Conservation (phyloP, 2,888 invertebrate genomes). For the Sinohyriopsis cumingii region DNA sequence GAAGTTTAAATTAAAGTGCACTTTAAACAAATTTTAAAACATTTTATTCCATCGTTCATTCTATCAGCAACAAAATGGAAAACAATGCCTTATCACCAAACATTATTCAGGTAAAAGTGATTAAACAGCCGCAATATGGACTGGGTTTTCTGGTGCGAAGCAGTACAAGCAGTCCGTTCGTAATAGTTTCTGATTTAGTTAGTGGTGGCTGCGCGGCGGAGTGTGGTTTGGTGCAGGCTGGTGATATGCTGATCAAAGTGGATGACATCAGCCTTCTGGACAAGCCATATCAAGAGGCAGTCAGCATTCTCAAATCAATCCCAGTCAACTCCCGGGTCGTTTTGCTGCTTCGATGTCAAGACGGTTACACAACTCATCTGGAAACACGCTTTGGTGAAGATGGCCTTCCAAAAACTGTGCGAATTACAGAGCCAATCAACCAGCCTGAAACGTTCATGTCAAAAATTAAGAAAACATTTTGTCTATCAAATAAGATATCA, state of each 20-base stretch:
- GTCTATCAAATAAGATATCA: constrained; percentile 6
- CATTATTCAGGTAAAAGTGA: constrained; percentile 62
- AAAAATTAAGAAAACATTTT: constrained; percentile 49
- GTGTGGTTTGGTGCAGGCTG: constrained; percentile 64
- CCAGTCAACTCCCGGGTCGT: constrained; percentile 56
- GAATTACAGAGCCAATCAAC: constrained; percentile 59
- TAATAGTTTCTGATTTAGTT: constrained; percentile 62
- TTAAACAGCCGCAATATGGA: constrained; percentile 59
- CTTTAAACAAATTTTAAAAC: no score
- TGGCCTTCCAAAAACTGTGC: constrained; percentile 59
- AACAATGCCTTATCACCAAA: constrained; percentile 24
- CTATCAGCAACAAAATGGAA: background rate
- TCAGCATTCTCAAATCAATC: constrained; percentile 56
- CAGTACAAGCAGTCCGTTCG: constrained; percentile 53
- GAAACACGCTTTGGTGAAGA: constrained; percentile 64
- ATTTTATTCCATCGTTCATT: no score
- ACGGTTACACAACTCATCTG: constrained; percentile 63
- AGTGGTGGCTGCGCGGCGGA: constrained; percentile 64
- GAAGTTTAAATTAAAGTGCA: no score
- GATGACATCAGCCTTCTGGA: constrained; percentile 62
- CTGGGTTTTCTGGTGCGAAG: constrained; percentile 66
- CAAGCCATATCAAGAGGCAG: constrained; percentile 59
- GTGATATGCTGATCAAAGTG: constrained; percentile 66
- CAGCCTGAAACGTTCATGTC: constrained; percentile 50
- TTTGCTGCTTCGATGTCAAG: constrained; percentile 61